These are phyloP conservation scores for Nematopogon swammerdamellus DNA, from an alignment of 2,888 invertebrate genomes.

Conservation along the genomic window DNA sequence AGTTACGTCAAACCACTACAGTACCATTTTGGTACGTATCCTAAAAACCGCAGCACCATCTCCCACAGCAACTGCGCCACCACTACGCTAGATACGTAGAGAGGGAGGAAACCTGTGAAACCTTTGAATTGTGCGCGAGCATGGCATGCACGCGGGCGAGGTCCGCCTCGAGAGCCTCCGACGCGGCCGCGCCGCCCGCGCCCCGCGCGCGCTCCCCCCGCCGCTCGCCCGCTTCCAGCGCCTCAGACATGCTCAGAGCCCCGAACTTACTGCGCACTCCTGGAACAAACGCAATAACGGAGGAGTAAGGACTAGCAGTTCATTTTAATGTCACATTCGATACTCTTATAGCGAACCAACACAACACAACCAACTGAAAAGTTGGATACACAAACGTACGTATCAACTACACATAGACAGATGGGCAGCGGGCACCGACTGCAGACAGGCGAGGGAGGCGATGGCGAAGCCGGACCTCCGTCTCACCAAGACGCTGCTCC, in stretches of 20 bases:
- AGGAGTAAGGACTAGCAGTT: not conserved
- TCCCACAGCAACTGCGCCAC: not conserved
- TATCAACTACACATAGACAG: too few relatives aligned
- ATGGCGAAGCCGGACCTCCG: too few relatives aligned
- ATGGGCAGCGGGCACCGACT: too few relatives aligned
- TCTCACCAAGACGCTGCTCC: too few relatives aligned
- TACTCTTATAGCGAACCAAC: too few relatives aligned
- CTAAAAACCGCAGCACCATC: too few relatives aligned
- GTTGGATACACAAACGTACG: too few relatives aligned
- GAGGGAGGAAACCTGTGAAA: constrained; percentile 61
- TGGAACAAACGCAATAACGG: constrained; percentile 14
- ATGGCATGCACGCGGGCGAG: constrained; percentile 80
- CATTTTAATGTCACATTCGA: too few relatives aligned
- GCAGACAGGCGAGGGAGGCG: too few relatives aligned
- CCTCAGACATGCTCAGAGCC: constrained; percentile 17
- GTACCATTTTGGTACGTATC: too few relatives aligned
- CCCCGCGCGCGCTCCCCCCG: not conserved
- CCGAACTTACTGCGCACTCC: constrained; percentile 41
- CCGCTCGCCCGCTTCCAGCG: not conserved
- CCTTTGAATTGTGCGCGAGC: constrained; percentile 89
- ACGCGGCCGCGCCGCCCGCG: not conserved
- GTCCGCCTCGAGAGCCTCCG: constrained; percentile 65
- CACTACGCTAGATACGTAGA: not conserved
- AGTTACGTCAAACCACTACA: too few relatives aligned
- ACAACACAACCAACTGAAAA: too few relatives aligned